A percentile compares a stretch with the other conserved stretches of the same genome.
These are phyloP conservation scores for Trachymyrmex cornetzi DNA, from an alignment of 1,140 invertebrate species.

Conservation along the genomic window DNA sequence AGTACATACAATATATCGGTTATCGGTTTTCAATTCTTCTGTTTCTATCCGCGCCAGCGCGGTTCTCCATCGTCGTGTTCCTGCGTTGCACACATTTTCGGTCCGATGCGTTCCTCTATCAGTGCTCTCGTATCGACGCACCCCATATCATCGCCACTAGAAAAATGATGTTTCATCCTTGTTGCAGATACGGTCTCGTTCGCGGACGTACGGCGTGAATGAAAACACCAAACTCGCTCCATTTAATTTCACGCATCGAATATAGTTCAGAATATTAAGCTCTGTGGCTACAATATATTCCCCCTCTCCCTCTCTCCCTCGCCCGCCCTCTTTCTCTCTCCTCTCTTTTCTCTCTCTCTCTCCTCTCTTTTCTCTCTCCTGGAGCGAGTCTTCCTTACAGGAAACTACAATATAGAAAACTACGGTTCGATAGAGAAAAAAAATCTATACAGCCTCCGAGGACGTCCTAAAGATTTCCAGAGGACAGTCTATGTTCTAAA, in stretches of 20 bases:
- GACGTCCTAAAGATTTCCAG: no score
- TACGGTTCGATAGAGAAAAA: no score
- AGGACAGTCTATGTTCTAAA: no score
- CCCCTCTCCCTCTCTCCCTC: no score
- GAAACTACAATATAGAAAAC: no score
- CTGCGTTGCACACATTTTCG: constrained; percentile 7
- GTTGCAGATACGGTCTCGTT: not conserved
- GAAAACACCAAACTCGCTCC: not conserved
- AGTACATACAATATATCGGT: constrained; percentile 16
- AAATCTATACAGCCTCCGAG: no score
- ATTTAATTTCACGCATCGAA: constrained; percentile 47
- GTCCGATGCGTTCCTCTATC: constrained; percentile 1
- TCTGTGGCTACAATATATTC: no score
- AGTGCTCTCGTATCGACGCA: constrained; percentile 1
- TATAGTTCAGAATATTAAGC: constrained; percentile 1
- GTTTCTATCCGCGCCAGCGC: not conserved
- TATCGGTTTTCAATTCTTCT: constrained; percentile 51
- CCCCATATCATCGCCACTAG: not conserved
- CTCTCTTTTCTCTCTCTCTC: no score
- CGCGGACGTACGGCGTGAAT: not conserved
- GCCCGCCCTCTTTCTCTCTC: rapidly evolving
- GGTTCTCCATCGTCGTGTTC: not conserved
- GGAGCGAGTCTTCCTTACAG: no score
- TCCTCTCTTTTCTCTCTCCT: no score
- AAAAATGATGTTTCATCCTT: not conserved